Conservation (phyloP, 1,140 invertebrate species). For the Ericerus pela region DNA sequence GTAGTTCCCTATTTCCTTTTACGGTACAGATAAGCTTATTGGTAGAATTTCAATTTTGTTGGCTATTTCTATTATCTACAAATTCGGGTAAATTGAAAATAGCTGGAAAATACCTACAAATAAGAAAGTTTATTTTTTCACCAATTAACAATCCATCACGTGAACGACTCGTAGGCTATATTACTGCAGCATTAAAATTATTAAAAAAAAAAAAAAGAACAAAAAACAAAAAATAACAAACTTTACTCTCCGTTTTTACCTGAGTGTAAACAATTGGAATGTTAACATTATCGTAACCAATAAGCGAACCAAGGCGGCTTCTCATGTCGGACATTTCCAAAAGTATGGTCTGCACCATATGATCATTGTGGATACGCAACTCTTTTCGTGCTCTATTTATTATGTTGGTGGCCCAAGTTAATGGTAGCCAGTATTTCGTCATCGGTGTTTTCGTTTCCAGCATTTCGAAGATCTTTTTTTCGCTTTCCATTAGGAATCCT, state of each 20-base stretch:
- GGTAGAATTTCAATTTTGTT: too few species aligned
- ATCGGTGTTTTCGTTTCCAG: conserved; percentile 67
- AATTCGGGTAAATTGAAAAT: too few species aligned
- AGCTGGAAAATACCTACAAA: too few species aligned
- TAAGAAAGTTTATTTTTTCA: too few species aligned
- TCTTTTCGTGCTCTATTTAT: conserved; percentile 72
- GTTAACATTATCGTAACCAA: conserved; percentile 91
- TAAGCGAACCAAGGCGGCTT: conserved; percentile 57
- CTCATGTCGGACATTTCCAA: conserved; percentile 70
- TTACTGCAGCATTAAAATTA: too few species aligned
- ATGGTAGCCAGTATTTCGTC: conserved; percentile 85
- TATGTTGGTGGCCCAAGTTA: conserved; percentile 81
- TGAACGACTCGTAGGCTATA: too few species aligned
- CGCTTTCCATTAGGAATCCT: conserved; percentile 81
- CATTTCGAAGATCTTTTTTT: conserved; percentile 74
- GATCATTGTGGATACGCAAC: conserved; percentile 62
- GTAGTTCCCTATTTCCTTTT: too few species aligned
- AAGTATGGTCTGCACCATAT: conserved; percentile 70
- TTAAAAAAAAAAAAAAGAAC: too few species aligned
- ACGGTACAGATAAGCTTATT: too few species aligned
- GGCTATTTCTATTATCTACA: too few species aligned
- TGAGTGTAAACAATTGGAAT: conserved; percentile 96
- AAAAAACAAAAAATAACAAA: too few species aligned
- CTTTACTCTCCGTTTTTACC: conserved; percentile 49
- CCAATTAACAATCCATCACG: too few species aligned